Percentiles rank a stretch among this genome's conserved stretches.
Evolutionary conservation across 2,888 invertebrate genomes (phyloP).

Genomic region (Trimorus sp.): DNA sequence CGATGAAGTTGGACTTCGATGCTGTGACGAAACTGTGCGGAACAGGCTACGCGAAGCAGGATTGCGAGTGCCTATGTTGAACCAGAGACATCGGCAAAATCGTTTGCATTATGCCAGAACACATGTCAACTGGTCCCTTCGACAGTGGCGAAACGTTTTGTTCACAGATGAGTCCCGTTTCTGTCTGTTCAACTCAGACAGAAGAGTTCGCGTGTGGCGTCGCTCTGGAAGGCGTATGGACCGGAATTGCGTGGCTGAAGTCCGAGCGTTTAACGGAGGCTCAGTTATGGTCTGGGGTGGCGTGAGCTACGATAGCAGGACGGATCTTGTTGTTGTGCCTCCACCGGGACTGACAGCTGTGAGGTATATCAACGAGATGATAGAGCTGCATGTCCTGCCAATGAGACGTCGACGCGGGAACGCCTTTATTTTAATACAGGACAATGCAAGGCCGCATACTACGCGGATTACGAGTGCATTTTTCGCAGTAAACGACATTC

Average conservation of each 20-base stretch:
- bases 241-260: not conserved
- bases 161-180: not conserved
- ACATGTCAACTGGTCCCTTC: not conserved
- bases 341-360: constrained; percentile 38
- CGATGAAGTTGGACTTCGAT: too few species aligned
- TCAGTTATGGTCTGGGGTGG: constrained; percentile 45
- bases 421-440: constrained; percentile 53
- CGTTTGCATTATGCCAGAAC: not conserved
- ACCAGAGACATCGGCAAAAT: too few species aligned
- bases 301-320: constrained; percentile 32
- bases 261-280: not conserved
- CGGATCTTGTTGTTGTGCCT: constrained; percentile 49
- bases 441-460: constrained; percentile 57
- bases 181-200: constrained; percentile 1
- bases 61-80: too few species aligned
- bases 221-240: not conserved
- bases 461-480: constrained; percentile 42
- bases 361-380: constrained; percentile 32
- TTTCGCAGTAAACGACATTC: constrained; percentile 30
- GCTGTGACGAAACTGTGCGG: too few species aligned
- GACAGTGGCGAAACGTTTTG: constrained; percentile 6
- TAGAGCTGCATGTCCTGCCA: not conserved
- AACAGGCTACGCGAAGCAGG: too few species aligned
- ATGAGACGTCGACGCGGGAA: constrained; percentile 15
- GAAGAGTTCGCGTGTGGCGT: not conserved